These are phyloP conservation scores for Tigriopus californicus DNA, from an alignment of 2,888 invertebrate species.

Conservation along the genomic window DNA sequence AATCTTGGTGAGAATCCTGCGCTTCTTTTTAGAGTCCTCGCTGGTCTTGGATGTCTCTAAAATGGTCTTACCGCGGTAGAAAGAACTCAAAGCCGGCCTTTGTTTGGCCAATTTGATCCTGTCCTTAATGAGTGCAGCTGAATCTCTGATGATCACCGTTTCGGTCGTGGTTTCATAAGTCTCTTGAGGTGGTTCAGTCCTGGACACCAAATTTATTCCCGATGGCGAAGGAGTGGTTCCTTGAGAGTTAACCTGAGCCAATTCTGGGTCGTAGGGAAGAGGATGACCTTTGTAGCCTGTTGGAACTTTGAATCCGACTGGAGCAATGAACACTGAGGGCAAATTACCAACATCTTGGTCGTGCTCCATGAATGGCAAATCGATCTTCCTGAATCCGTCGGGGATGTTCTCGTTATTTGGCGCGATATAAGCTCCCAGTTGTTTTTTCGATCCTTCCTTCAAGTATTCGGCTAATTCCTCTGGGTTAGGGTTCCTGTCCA, in stretches of 20 bases:
- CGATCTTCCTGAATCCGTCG: not conserved
- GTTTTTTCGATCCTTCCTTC: not conserved
- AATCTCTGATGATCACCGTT: not conserved
- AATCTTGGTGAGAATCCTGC: slow-evolving; percentile 9
- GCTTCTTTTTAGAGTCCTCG: not conserved
- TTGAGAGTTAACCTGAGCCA: not conserved
- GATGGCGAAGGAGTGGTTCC: not conserved
- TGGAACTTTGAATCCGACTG: slow-evolving; percentile 8
- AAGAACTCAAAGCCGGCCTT: slow-evolving; percentile 3
- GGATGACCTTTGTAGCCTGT: slow-evolving; percentile 12
- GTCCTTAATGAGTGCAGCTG: not conserved
- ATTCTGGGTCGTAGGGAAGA: slow-evolving; percentile 1
- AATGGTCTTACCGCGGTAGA: not conserved
- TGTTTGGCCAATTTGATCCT: slow-evolving; percentile 5
- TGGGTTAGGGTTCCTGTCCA: not conserved
- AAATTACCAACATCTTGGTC: not conserved
- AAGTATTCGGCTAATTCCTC: not conserved
- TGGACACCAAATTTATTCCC: not conserved
- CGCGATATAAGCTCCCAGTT: not conserved
- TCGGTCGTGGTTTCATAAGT: not conserved
- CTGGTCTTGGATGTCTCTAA: too few relatives aligned
- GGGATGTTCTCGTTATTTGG: not conserved
- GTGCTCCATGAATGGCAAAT: slow-evolving; percentile 11
- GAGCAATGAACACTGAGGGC: slow-evolving; percentile 13
- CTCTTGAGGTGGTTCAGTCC: not conserved